These are phyloP conservation scores for Zapus hudsonius DNA, from an alignment of 2,113 vertebrate species.

Conservation along the genomic window DNA sequence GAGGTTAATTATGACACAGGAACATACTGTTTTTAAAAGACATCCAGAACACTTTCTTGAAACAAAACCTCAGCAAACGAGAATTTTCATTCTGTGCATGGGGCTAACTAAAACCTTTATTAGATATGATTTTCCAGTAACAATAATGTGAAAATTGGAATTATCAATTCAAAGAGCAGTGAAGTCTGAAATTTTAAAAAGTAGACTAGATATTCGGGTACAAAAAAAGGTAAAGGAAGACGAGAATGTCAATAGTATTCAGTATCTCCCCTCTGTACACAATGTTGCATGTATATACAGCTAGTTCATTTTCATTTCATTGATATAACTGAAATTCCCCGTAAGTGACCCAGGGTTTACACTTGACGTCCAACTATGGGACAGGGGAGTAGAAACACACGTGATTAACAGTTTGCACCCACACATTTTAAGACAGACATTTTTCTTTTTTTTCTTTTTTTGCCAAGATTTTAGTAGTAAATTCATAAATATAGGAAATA, in stretches of 20 bases:
- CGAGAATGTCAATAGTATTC: conserved; percentile 61
- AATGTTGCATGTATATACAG: conserved; percentile 77
- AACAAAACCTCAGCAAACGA: conserved; percentile 65
- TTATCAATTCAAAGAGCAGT: conserved; percentile 72
- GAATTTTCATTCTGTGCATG: conserved; percentile 69
- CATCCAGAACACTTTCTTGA: conserved; percentile 52
- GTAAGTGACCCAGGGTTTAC: conserved; percentile 66
- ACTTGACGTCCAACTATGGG: conserved; percentile 60
- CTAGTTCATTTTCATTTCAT: conserved; percentile 73
- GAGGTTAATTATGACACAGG: conserved; percentile 52
- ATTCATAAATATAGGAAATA: conserved; percentile 79
- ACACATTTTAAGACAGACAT: conserved; percentile 62
- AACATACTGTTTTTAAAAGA: conserved; percentile 47
- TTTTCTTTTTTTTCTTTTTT: conserved; percentile 56
- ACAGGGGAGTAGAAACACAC: conserved; percentile 59
- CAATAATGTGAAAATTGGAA: conserved; percentile 76
- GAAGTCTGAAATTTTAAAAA: conserved; percentile 71
- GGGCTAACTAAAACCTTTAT: conserved; percentile 78
- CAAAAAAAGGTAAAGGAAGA: conserved; percentile 66
- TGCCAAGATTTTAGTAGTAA: conserved; percentile 77
- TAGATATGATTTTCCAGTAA: conserved; percentile 74
- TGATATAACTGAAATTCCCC: conserved; percentile 70
- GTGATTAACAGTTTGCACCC: conserved; percentile 74
- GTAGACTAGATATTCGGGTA: conserved; percentile 63
- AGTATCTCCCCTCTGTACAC: conserved; percentile 74